phyloP scores from a whole-genome alignment of 2,888 invertebrate genomes.

The Oligia latruncula region DNA sequence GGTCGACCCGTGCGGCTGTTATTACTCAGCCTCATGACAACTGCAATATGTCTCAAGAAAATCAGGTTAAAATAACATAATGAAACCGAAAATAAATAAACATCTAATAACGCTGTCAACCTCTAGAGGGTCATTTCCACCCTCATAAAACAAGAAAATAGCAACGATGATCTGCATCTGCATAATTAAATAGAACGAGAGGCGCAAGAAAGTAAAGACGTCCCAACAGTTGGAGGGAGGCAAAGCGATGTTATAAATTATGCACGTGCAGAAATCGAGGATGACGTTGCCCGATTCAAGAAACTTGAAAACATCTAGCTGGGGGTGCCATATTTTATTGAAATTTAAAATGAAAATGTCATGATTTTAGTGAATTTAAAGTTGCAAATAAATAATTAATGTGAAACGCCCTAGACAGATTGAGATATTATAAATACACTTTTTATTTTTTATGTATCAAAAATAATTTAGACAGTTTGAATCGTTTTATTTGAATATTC shows the following conservation, averaged over 20 bases:
- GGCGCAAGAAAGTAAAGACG: constrained; percentile 53
- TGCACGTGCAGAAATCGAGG: constrained; percentile 80
- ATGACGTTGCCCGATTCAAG: constrained; percentile 73
- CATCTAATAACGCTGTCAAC: constrained; percentile 65
- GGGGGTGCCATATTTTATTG: background rate
- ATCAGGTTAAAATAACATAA: constrained; percentile 9
- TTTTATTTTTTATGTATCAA: no score
- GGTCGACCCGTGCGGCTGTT: background rate
- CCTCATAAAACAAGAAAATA: constrained; percentile 76
- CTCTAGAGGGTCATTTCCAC: constrained; percentile 65
- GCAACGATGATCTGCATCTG: constrained; percentile 77
- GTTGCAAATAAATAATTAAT: background rate
- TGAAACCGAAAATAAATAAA: constrained; percentile 57
- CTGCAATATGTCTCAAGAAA: background rate
- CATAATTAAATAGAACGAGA: constrained; percentile 80
- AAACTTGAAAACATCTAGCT: constrained; percentile 72
- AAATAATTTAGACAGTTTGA: no score
- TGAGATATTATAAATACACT: no score
- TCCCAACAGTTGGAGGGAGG: constrained; percentile 47
- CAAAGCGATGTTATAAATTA: constrained; percentile 80
- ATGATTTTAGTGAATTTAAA: background rate
- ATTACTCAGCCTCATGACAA: background rate
- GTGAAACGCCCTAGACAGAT: background rate
- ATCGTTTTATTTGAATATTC: no score
- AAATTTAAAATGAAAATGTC: background rate